Evolutionary conservation across 1,140 invertebrate genomes (phyloP).

Genomic region (Acromyrmex charruanus): DNA sequence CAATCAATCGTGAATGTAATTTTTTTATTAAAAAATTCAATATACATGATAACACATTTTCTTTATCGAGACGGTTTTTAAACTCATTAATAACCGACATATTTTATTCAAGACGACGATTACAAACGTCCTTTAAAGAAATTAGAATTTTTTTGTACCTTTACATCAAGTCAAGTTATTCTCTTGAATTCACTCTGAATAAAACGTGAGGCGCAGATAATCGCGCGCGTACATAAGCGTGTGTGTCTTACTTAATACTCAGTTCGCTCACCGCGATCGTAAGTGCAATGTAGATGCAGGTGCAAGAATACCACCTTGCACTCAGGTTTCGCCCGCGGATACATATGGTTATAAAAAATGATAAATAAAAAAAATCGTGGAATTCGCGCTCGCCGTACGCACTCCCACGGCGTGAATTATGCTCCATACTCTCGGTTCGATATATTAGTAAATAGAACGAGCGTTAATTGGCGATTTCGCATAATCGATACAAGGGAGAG

Average conservation of each 20-base stretch:
- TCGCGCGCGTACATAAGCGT: background rate
- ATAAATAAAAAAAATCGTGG: slow-evolving; percentile 44
- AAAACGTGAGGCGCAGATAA: background rate
- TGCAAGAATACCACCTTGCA: slow-evolving; percentile 43
- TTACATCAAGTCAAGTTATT: background rate
- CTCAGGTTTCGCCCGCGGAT: slow-evolving; percentile 39
- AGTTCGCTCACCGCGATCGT: slow-evolving; percentile 46
- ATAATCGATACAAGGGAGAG: background rate
- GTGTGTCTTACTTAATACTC: slow-evolving; percentile 57
- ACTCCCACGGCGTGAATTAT: slow-evolving; percentile 60
- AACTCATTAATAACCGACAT: background rate
- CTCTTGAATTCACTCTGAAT: background rate
- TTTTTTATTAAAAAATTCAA: background rate
- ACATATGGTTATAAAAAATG: background rate
- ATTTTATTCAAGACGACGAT: background rate
- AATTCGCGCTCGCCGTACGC: slow-evolving; percentile 65
- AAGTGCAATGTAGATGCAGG: slow-evolving; percentile 63
- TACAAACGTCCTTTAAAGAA: background rate
- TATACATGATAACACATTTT: background rate
- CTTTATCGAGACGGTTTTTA: background rate
- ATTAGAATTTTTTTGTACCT: background rate
- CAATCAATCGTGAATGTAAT: background rate
- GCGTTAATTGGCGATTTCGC: slow-evolving; percentile 31
- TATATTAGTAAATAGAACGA: slow-evolving; percentile 61
- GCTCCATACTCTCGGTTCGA: background rate